Percentiles rank a stretch among this genome's conserved stretches.
Conservation (phyloP, 2,113 vertebrate species). For the Muscicapa adusta region DNA sequence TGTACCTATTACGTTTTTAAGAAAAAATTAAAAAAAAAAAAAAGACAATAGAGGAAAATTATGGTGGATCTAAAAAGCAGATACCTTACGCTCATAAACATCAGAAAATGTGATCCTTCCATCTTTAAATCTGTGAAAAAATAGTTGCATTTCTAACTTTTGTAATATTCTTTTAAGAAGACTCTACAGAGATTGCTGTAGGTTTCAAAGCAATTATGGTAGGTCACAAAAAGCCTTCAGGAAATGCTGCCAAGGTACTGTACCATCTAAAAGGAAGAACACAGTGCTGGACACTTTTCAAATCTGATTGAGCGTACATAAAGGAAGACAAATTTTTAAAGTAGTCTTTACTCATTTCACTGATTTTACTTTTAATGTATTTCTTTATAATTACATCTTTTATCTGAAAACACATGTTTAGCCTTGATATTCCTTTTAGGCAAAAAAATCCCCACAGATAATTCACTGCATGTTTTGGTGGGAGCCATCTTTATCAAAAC, state of each 20-base stretch:
- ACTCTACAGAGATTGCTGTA: slow-evolving; percentile 9
- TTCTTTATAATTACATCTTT: background rate
- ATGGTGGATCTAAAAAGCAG: background rate
- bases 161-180: slow-evolving; percentile 11
- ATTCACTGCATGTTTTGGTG: background rate
- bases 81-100: background rate
- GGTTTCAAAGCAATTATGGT: slow-evolving; percentile 39
- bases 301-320: background rate
- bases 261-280: slow-evolving; percentile 29
- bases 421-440: background rate
- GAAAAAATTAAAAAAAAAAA: background rate
- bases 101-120: background rate
- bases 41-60: background rate
- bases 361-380: background rate
- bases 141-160: slow-evolving; percentile 15
- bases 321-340: slow-evolving; percentile 19
- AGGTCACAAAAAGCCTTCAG: slow-evolving; percentile 47
- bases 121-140: background rate
- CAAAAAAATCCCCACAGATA: background rate
- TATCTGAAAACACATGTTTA: background rate
- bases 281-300: slow-evolving; percentile 26
- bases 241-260: slow-evolving; percentile 50
- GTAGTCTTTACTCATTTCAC: background rate
- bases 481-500: background rate
- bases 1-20: slow-evolving; percentile 28